Conservation (phyloP, 2,113 vertebrate species). For the Anseranas semipalmata region DNA sequence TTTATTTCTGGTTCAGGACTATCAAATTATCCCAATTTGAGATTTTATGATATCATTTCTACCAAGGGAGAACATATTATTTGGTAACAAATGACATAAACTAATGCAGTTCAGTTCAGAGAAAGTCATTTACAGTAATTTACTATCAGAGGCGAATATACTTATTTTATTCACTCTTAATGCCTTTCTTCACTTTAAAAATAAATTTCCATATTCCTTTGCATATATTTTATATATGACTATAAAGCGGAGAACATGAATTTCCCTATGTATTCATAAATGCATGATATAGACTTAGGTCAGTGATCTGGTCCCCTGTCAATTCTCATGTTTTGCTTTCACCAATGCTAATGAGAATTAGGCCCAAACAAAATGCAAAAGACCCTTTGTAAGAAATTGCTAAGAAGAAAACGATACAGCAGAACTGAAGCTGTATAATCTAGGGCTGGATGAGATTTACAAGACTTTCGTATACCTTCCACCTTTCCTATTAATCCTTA, state of each 20-base stretch:
- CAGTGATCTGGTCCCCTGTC: not conserved
- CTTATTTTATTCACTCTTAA: not conserved
- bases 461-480: not conserved
- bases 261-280: not conserved
- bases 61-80: slow-evolving; percentile 49
- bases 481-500: not conserved
- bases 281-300: not conserved
- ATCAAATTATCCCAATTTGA: slow-evolving; percentile 72
- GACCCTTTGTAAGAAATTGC: not conserved
- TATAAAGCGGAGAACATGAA: not conserved
- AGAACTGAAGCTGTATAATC: not conserved
- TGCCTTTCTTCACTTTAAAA: not conserved
- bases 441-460: not conserved
- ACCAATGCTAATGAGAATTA: not conserved
- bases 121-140: not conserved
- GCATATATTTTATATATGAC: not conserved
- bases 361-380: not conserved
- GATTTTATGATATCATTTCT: slow-evolving; percentile 53
- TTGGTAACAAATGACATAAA: slow-evolving; percentile 34
- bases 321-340: not conserved
- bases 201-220: not conserved
- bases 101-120: not conserved
- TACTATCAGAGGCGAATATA: not conserved
- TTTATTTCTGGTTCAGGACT: slow-evolving; percentile 72
- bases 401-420: not conserved